Base-by-base conservation (phyloP, 2,797 vertebrate species). In the Enteromius afrohamiltoni region DNA sequence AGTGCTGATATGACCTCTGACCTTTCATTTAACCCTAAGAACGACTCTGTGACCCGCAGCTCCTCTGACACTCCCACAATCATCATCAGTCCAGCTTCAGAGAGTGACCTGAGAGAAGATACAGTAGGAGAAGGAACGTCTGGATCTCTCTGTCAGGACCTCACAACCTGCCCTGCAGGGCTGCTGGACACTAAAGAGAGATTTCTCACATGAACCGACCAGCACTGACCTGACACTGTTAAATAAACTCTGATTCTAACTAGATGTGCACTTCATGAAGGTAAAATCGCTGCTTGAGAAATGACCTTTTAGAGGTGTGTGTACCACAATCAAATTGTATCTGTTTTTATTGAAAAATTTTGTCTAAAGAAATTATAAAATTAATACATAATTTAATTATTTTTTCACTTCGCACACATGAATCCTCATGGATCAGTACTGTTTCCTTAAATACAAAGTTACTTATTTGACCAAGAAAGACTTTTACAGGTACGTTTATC, bases 1-100 rank as follows among this genome's bases (percentile, higher is more conserved):
- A 93, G 93, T 85, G 79, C 19, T 14, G 67, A 79, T 14, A 47
- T 67, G 29, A 78, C n/a, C 69, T 69, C 73, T 68, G 73, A 77
- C 31, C 60, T 82, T 6, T 23, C 23, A 26, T 49, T 37, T 37
- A 21, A 47, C 17, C 53, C 69, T 17, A 58, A 42, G 16, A 3
- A 68, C 64, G 34, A 37, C 86, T 91, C 86, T 4, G 49, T 81
- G 68, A 42, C 31, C 47, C 21, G 3, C 19, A 64, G 69, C 55
- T 34, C 31, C 31, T 76, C 73, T 0, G 37, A 68, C 4, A 2
- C 47, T 45, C 55, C 26, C 16, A 42, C 19, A 26, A 42, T 58
- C 37, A 14, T 64, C 40, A 19, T 51, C 21, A 51, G 40, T 64
- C 62, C 73, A 42, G 3, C 49, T 13, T 45, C 62, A 29, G 73